These are phyloP conservation scores for Drosophila teissieri DNA, from an alignment of 1,140 invertebrate genomes.

Conservation along the genomic window DNA sequence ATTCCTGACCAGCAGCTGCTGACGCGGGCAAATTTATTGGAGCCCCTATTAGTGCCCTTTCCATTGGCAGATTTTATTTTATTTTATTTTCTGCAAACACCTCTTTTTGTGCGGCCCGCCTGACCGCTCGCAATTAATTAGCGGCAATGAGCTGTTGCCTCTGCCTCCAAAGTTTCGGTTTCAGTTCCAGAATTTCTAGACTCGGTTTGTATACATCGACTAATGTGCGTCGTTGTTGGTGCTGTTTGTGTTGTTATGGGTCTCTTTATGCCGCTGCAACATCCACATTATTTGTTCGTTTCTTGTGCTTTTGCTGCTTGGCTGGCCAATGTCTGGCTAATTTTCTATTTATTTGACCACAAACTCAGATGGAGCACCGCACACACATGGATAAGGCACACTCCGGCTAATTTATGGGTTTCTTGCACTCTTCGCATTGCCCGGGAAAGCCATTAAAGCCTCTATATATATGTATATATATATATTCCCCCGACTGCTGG, in stretches of 20 bases:
- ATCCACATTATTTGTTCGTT: conserved; percentile 67
- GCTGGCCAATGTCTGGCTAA: conserved; percentile 76
- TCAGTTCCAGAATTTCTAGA: conserved; percentile 26
- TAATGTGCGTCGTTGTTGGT: conserved; percentile 59
- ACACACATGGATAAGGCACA: conserved; percentile 37
- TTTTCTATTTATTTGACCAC: conserved; percentile 82
- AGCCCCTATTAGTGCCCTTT: conserved; percentile 14
- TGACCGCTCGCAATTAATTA: conserved; percentile 77
- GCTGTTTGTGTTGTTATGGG: conserved; percentile 48
- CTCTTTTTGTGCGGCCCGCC: conserved; percentile 47
- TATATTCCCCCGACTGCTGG: conserved; percentile 1
- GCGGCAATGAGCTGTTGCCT: conserved; percentile 75
- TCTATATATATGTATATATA: neutral
- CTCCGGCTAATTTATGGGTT: conserved; percentile 74
- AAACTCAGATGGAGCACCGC: conserved; percentile 49
- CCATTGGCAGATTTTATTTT: no score
- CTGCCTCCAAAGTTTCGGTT: conserved; percentile 31
- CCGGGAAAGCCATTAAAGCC: conserved; percentile 42
- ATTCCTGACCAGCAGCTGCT: conserved; percentile 43
- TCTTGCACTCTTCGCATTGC: conserved; percentile 63
- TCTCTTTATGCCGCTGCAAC: conserved; percentile 54
- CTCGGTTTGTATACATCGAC: conserved; percentile 42
- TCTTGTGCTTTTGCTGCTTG: conserved; percentile 57
- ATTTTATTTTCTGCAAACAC: conserved; percentile 3
- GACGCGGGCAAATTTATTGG: conserved; percentile 41